Evolutionary conservation across 1,140 invertebrate species (phyloP).

Genomic region (Subanguina moxae): DNA sequence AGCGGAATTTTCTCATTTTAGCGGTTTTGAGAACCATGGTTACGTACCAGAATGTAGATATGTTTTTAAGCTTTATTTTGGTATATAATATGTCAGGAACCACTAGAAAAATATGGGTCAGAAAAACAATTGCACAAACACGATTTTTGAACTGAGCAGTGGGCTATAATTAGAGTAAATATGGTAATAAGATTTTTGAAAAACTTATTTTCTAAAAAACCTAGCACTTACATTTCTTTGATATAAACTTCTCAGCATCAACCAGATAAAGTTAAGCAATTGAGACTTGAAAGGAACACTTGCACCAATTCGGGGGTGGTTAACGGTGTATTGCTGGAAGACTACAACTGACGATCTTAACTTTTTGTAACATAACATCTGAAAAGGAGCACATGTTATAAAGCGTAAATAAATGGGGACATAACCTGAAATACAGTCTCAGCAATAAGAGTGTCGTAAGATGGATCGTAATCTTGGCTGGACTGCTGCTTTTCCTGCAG

Average conservation of each 20-base stretch:
- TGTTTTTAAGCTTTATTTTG: too few species aligned
- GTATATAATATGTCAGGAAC: too few species aligned
- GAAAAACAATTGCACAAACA: too few species aligned
- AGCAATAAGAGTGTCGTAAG: not conserved
- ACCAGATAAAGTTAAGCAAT: not conserved
- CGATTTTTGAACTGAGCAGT: too few species aligned
- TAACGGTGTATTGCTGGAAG: not conserved
- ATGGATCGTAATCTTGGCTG: too few species aligned
- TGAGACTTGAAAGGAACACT: not conserved
- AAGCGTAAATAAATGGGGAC: not conserved
- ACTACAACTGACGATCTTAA: not conserved
- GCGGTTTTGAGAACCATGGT: too few species aligned
- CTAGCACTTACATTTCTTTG: not conserved
- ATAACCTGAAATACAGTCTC: not conserved
- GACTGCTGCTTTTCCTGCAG: not conserved
- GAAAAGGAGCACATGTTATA: not conserved
- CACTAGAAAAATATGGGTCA: too few species aligned
- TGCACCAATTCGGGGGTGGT: not conserved
- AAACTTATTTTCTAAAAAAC: not conserved
- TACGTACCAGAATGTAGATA: too few species aligned
- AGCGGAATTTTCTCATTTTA: too few species aligned
- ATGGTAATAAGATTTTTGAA: too few species aligned
- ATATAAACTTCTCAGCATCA: not conserved
- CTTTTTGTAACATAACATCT: conserved; percentile 2
- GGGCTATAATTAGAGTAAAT: too few species aligned